These are phyloP conservation scores for Teleogryllus occipitalis DNA, from an alignment of 1,140 invertebrate genomes.

Conservation along the genomic window DNA sequence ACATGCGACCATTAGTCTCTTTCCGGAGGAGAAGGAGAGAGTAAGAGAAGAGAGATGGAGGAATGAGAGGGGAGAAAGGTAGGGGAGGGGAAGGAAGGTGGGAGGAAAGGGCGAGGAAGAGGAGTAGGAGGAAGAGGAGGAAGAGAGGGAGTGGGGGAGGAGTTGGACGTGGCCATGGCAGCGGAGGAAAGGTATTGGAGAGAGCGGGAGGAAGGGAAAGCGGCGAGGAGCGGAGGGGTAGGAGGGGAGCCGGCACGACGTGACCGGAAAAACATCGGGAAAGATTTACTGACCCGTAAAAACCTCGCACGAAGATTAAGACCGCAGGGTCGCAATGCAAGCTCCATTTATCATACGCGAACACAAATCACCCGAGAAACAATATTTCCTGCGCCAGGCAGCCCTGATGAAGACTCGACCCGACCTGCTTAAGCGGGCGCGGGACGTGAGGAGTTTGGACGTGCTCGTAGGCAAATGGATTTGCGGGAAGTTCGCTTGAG, in stretches of 20 bases:
- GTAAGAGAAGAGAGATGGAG: background rate
- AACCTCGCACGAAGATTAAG: background rate
- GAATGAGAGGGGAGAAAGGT: background rate
- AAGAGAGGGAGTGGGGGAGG: background rate
- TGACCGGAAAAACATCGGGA: background rate
- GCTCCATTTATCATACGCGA: background rate
- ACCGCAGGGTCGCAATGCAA: background rate
- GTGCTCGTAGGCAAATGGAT: background rate
- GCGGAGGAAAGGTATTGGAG: background rate
- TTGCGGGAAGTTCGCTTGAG: too few species aligned
- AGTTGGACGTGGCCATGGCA: too few species aligned
- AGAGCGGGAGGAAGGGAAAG: background rate
- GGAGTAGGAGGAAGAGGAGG: background rate
- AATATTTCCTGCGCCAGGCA: background rate
- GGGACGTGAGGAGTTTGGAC: background rate
- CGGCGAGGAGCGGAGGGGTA: background rate
- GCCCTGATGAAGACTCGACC: background rate
- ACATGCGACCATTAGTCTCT: background rate
- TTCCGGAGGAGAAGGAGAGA: background rate
- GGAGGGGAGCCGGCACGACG: background rate
- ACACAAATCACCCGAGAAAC: background rate
- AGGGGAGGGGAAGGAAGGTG: background rate
- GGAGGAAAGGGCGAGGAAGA: background rate
- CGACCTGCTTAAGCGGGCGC: background rate
- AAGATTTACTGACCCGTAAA: background rate